Base-by-base conservation (phyloP, 2,888 invertebrate species). In the Protodeltote pygarga region DNA sequence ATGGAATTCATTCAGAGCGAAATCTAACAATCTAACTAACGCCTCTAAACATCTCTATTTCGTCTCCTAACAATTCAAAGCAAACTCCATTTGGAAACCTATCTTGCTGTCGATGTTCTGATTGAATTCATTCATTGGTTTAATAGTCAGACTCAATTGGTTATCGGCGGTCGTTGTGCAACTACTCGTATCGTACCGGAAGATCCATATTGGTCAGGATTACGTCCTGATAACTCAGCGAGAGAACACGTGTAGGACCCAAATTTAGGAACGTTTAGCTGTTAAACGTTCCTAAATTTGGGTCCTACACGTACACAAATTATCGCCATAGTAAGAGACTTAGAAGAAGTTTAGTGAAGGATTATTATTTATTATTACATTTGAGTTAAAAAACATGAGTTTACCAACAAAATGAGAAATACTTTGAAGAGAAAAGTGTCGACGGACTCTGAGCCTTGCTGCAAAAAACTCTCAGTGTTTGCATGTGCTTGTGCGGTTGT, bases 91-190 rank as follows among this genome's bases (percentile, higher is more conserved):
- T n/a, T n/a, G n/a, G n/a, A 29, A 29, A 16, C 28, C 20, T 10
- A 20, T 21, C 16, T 50, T 40, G 50, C 80, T 86, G 87, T 86
- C 89, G 86, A 89, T 81, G 67, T 71, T 53, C 73, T 84, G 87
- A 87, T 87, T 84, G 80, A 86, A 69, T 75, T 72, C 65, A 67
- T 73, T 73, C 64, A 67, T 73, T 73, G 68, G 64, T 81, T 78
- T 81, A 86, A 83, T 83, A 79, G 80, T 66, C 73, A 61, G 57
- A 59, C 81, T 80, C 89, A 91, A 91, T 91, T 89, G 70, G 73
- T 84, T 87, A 87, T 89, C 88, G 78, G 80, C 58, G 54, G 68
- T 45, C 66, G 70, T 85, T 89, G 89, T 80, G 87, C 84, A 88
- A 89, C 81, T 40, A 60, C 74, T 71, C 73, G 58, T 79, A 82